Base-by-base conservation (phyloP, 2,888 invertebrate species). In the Mechanitis mazaeus region DNA sequence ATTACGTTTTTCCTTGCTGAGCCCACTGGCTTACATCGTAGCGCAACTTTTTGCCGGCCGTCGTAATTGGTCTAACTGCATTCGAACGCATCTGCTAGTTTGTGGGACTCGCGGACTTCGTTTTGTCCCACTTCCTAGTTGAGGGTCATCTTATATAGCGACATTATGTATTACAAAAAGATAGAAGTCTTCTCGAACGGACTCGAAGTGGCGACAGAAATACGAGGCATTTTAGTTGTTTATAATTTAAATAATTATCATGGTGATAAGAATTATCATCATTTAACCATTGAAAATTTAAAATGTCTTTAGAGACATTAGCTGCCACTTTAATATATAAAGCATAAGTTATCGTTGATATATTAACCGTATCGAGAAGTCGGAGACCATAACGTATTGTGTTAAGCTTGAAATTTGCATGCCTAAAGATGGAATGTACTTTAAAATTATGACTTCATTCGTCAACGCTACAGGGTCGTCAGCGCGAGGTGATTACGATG, bases 1-100 rank as follows among this genome's bases (percentile, higher is more conserved):
- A 65, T 67, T 67, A 67, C 58, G 54, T 60, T 57, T 57, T 57
- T 57, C 58, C 59, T 63, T 63, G 59, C 60, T 57, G 58, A 65
- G 67, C 75, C 77, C 71, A 75, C 72, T 80, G 77, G 73, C 77
- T 77, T 74, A 80, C 78, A 77, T 80, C 65, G 68, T 67, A 33
- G 53, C 56, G 56, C 66, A 61, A 58, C 62, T 71, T 71, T 69
- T 69, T 69, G 68, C 57, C 42, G 53, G 33, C 9, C 63, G 20
- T 60, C 63, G 69, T 68, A 69, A 69, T 68, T 68, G 69, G 64
- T 64, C 58, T 63, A 64, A 59, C 63, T 60, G 67, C 63, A 66
- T 60, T 64, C 60, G 59, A 58, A 59, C 65, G 64, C 69, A 69
- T 69, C 69, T 69, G 66, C 63, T 61, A 45, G 63, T 59, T 62